Percentiles rank a stretch among this genome's conserved stretches.
Conservation (phyloP, 2,113 vertebrate genomes). For the Calypte anna region DNA sequence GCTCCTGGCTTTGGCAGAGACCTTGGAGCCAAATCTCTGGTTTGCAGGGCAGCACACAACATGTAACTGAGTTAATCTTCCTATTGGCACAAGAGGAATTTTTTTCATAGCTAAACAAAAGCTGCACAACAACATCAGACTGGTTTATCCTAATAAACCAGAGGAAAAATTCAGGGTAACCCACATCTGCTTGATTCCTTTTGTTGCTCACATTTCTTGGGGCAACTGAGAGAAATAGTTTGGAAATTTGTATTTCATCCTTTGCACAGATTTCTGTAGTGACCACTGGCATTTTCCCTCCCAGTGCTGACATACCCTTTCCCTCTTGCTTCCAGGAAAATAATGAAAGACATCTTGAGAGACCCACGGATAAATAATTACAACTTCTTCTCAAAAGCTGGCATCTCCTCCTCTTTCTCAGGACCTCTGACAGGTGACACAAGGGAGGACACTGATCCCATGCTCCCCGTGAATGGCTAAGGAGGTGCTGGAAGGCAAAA, state of each 20-base stretch:
- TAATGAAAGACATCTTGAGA: slow-evolving; percentile 47
- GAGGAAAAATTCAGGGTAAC: background rate
- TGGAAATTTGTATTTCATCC: background rate
- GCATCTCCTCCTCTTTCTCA: slow-evolving; percentile 65
- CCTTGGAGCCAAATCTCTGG: background rate
- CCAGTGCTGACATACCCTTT: background rate
- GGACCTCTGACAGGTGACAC: slow-evolving; percentile 71
- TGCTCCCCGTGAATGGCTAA: background rate
- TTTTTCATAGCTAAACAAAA: background rate
- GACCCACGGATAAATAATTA: slow-evolving; percentile 69
- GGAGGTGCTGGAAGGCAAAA: background rate
- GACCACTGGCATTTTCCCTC: background rate
- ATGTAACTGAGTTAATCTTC: background rate
- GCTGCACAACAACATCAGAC: background rate
- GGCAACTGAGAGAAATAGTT: background rate
- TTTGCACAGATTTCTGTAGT: background rate
- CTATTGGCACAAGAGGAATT: background rate
- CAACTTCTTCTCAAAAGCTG: slow-evolving; percentile 17
- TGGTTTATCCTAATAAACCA: background rate
- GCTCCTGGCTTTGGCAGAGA: background rate
- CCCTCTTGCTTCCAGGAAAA: slow-evolving; percentile 31
- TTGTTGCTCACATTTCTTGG: background rate
- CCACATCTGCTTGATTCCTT: accelerated
- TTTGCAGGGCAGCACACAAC: background rate
- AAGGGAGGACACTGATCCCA: background rate